Evolutionary conservation across 2,888 invertebrate species (phyloP).

Genomic region (Pterostichus niger): DNA sequence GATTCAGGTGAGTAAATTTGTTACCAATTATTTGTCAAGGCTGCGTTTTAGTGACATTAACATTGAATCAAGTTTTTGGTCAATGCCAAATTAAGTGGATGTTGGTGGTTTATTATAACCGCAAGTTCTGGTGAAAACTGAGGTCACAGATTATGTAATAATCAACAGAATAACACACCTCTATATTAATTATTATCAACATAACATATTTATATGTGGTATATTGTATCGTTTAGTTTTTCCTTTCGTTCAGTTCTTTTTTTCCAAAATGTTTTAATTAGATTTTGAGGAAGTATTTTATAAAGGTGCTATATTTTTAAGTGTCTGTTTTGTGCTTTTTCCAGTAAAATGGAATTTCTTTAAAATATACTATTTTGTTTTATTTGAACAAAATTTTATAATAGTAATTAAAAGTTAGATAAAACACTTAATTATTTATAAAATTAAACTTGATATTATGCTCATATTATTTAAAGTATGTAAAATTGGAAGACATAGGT

Average conservation of each 20-base stretch:
- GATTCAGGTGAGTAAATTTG: conserved; percentile 45
- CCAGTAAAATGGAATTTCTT: too few species aligned
- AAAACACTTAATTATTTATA: too few species aligned
- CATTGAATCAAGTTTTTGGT: conserved; percentile 58
- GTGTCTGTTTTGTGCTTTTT: background rate
- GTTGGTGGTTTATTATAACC: conserved; percentile 20
- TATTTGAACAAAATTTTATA: too few species aligned
- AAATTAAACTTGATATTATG: too few species aligned
- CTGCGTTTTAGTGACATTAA: conserved; percentile 49
- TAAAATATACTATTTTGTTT: too few species aligned
- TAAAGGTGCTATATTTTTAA: too few species aligned
- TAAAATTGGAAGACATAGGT: too few species aligned
- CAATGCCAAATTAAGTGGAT: conserved; percentile 38
- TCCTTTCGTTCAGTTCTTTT: conserved; percentile 20
- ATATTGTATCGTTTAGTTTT: background rate
- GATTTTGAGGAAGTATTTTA: background rate
- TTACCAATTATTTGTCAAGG: conserved; percentile 19
- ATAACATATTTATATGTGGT: background rate
- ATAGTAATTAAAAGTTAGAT: too few species aligned
- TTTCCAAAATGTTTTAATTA: background rate
- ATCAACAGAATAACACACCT: background rate
- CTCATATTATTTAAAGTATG: too few species aligned
- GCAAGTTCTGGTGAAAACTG: conserved; percentile 21
- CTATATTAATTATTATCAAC: background rate
- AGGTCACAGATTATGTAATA: conserved; percentile 32